Percentiles rank a stretch among this genome's conserved stretches.
Evolutionary conservation across 2,113 vertebrate species (phyloP).

Genomic region (Mormoops blainvillei): DNA sequence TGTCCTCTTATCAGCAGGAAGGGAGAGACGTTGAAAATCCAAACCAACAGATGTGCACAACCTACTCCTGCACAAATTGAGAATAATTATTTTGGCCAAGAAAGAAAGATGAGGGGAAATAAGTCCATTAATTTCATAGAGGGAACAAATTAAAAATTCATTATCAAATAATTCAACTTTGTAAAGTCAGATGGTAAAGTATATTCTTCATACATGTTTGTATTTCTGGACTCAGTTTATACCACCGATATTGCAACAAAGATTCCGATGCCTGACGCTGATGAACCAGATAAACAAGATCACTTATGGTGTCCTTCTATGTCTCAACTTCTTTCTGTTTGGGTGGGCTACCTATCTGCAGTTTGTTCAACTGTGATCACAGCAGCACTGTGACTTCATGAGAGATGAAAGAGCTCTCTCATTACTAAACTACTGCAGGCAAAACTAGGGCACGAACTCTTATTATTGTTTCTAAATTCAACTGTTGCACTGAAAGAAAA

Average conservation of each 20-base stretch:
- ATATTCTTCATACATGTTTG: not conserved
- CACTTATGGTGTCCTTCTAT: not conserved
- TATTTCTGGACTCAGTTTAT: not conserved
- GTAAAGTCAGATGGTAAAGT: not conserved
- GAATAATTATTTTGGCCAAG: not conserved
- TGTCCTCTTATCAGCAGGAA: not conserved
- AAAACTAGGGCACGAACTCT: not conserved
- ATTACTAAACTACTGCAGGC: not conserved
- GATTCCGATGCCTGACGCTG: not conserved
- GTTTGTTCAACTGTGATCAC: not conserved
- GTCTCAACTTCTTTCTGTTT: not conserved
- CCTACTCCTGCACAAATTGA: not conserved
- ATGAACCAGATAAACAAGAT: not conserved
- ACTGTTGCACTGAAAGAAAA: not conserved
- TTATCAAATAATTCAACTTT: not conserved
- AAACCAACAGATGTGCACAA: not conserved
- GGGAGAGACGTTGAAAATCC: not conserved
- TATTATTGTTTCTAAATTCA: not conserved
- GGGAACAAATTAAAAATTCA: not conserved
- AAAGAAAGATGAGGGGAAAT: not conserved
- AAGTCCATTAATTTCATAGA: not conserved
- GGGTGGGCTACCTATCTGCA: not conserved
- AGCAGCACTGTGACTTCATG: not conserved
- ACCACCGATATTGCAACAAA: not conserved
- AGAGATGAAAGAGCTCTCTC: not conserved